phyloP scores from a whole-genome alignment of 1,140 invertebrate species.

The Rhopalosiphum maidis region DNA sequence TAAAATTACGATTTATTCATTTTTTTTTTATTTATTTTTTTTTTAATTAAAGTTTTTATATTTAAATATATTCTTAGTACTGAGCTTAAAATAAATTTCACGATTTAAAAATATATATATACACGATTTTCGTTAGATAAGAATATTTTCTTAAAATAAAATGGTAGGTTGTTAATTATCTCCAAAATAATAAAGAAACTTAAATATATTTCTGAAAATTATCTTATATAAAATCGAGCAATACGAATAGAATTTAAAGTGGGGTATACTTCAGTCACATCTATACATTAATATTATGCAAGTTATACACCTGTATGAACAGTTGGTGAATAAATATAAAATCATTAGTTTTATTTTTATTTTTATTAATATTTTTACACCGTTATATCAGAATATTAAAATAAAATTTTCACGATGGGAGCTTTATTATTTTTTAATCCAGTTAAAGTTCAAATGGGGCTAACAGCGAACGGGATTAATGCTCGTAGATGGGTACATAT shows the following conservation, averaged over 20 bases:
- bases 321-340: background rate
- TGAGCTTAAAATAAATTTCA: background rate
- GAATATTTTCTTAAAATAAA: background rate
- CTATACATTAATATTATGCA: background rate
- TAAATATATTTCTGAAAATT: background rate
- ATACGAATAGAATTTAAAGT: background rate
- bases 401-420: background rate
- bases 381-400: background rate
- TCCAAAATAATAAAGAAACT: background rate
- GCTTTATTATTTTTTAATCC: background rate
- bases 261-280: background rate
- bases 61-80: background rate
- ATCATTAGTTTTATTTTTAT: background rate
- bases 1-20: background rate
- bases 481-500: background rate
- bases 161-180: background rate
- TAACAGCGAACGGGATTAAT: background rate
- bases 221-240: background rate
- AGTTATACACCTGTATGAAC: background rate
- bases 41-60: background rate
- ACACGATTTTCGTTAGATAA: background rate
- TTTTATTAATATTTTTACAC: background rate
- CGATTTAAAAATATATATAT: background rate
- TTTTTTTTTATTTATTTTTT: background rate
- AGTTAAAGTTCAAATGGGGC: background rate